Base-by-base conservation (phyloP, 2,113 vertebrate species). In the Notiomystis cincta region DNA sequence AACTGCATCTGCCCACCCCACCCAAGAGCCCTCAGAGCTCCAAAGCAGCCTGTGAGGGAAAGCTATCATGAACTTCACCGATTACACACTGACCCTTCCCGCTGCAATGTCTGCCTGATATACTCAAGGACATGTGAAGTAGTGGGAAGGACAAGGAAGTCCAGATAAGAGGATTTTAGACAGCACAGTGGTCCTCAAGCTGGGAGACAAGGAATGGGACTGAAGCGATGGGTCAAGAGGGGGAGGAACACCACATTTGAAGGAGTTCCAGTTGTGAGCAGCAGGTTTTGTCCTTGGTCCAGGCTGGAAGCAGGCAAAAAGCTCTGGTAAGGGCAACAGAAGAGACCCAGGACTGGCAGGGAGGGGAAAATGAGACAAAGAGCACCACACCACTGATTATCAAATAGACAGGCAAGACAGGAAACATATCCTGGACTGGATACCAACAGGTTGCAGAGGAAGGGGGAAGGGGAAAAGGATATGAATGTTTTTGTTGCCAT, bases 361-460 rank as follows among this genome's bases (percentile, higher is more conserved):
- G 64, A 67, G 13, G 15, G 42, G 23, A 50, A 86, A 93, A 81
- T 22, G 60, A 89, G 60, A 93, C 62, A 92, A 93, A 93, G 61
- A 82, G 53, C 58, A 69, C 45, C 53, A 77, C 57, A 79, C 17
- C n/a, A 79, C 20, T 51, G 11, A 40, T 64, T 88, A 87, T 93
- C 86, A 89, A 80, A 86, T 20, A 57, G 48, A 83, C 30, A 86
- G 80, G 90, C 70, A 94, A 67, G 90, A 64, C 93, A 95, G 94
- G 96, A 97, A 93, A 95, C 5, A 5, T 77, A 95, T 95, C 95
- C 95, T 92, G 91, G 61, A 90, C 54, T 82, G 82, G 89, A 96
- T 28, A 93, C 67, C 67, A 81, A 92, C 80, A 87, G 86, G 93
- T 95, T 89, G 72, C 42, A 89, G 64, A 93, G 83, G 94, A 94